Conservation (phyloP, 1,140 invertebrate genomes). For the Papilio glaucus region DNA sequence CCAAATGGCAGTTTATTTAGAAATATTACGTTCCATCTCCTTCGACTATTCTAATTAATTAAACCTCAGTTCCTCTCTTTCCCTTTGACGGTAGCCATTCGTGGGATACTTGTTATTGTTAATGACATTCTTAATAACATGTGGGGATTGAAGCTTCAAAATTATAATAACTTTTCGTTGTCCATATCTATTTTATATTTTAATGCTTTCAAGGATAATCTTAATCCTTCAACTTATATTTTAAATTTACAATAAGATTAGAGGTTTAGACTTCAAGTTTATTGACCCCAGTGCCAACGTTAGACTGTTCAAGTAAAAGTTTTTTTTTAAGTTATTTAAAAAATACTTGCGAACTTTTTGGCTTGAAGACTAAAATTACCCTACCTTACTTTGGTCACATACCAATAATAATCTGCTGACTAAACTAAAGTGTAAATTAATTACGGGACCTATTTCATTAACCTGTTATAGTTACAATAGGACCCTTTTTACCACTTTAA, state of each 20-base stretch:
- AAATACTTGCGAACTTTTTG: neutral
- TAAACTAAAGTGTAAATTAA: too few species aligned
- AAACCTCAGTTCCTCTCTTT: conserved; percentile 44
- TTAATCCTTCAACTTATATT: neutral
- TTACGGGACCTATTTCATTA: too few species aligned
- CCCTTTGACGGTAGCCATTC: conserved; percentile 64
- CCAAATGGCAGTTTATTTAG: conserved; percentile 62
- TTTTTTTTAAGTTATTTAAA: neutral
- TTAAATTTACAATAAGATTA: neutral
- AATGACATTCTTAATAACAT: conserved; percentile 40
- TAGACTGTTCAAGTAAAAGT: neutral
- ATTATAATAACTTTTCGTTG: conserved; percentile 9
- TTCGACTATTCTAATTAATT: conserved; percentile 73
- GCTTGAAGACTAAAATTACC: too few species aligned
- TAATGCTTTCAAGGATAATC: conserved; percentile 5
- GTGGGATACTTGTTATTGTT: conserved; percentile 43
- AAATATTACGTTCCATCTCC: conserved; percentile 66
- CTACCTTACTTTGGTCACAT: too few species aligned
- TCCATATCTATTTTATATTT: neutral
- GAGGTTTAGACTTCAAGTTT: neutral
- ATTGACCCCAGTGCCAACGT: neutral
- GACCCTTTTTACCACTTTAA: too few species aligned
- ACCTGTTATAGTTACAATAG: too few species aligned
- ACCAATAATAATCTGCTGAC: too few species aligned
- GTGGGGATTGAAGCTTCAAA: neutral